Conservation (phyloP, 2,888 invertebrate species). For the Microctonus brassicae region DNA sequence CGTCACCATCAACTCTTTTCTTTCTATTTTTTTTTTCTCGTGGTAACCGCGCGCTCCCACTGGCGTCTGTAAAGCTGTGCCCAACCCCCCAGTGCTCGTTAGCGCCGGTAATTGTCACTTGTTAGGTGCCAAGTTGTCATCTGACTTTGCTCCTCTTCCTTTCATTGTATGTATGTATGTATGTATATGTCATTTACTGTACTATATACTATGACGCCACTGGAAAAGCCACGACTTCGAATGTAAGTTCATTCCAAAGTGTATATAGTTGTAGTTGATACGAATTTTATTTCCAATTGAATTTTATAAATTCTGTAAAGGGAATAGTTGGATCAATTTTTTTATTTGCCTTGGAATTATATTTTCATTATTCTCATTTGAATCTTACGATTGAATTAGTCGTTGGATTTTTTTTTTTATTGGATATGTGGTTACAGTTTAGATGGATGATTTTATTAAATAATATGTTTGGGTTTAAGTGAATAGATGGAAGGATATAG, state of each 20-base stretch:
- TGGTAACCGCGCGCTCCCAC: background rate
- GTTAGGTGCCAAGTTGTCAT: slow-evolving; percentile 53
- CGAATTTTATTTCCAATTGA: slow-evolving; percentile 6
- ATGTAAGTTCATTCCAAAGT: slow-evolving; percentile 24
- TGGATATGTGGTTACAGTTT: background rate
- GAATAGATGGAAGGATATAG: too few relatives aligned
- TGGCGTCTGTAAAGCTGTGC: background rate
- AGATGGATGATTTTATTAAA: background rate
- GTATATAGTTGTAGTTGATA: background rate
- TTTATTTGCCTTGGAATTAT: background rate
- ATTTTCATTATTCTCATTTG: background rate
- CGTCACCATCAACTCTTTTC: background rate
- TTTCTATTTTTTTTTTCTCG: slow-evolving; percentile 1
- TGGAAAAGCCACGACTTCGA: background rate
- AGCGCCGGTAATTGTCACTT: slow-evolving; percentile 61
- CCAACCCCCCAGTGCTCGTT: slow-evolving; percentile 52
- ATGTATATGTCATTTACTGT: slow-evolving; percentile 23
- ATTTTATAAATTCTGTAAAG: background rate
- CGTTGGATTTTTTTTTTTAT: too few relatives aligned
- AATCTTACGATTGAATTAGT: background rate
- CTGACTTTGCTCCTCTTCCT: slow-evolving; percentile 23
- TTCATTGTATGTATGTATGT: slow-evolving; percentile 12
- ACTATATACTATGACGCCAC: background rate
- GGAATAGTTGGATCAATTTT: slow-evolving; percentile 22
- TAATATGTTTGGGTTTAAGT: too few relatives aligned